Base-by-base conservation (phyloP, 2,797 vertebrate genomes). In the Balearica regulorum region DNA sequence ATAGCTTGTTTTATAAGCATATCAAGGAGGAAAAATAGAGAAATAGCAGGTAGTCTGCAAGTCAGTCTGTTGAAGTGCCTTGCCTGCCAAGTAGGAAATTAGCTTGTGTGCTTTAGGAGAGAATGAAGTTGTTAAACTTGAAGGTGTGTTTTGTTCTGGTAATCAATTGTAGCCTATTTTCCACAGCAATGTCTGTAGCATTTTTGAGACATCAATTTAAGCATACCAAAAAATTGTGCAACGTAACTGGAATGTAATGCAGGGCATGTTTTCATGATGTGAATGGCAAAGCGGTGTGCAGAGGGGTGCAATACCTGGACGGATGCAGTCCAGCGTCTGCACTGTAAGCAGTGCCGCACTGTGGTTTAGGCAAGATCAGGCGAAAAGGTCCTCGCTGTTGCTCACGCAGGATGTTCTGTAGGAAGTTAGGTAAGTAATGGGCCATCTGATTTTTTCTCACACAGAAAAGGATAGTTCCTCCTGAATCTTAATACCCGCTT, bases 221-320 rank as follows among this genome's bases (percentile, higher is more conserved):
- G 16, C 46, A n/a, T 81, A 75, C 12, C 14, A 8, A 54, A 54
- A 54, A 9, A 6, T 4, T 12, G 46, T 58, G 6, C 12, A 37
- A 11, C 7, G 0, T 28, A 15, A 37, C 77, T 10, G 49, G 41
- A 1, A 37, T 24, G 20, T 37, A 16, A 7, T 9, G 16, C 55
- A 43, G 22, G 6, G 29, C 5, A 3, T 71, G 25, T 71, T 55
- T 69, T 19, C 7, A 0, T 14, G 16, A 5, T 31, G 17, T 13
- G 57, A n/a, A 2, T 24, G 57, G 66, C 41, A 44, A 7, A 64
- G 57, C n/a, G 41, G 16, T 1, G 46, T 21, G 49, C 48, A 43
- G 20, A 28, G 26, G 49, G 54, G 33, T 13, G 43, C 58, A 6
- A 0, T 20, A 5, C 20, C 1, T 6, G 16, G 31, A 3, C 13